Evolutionary conservation across 1,140 invertebrate genomes (phyloP).

Genomic region (Pantala flavescens): DNA sequence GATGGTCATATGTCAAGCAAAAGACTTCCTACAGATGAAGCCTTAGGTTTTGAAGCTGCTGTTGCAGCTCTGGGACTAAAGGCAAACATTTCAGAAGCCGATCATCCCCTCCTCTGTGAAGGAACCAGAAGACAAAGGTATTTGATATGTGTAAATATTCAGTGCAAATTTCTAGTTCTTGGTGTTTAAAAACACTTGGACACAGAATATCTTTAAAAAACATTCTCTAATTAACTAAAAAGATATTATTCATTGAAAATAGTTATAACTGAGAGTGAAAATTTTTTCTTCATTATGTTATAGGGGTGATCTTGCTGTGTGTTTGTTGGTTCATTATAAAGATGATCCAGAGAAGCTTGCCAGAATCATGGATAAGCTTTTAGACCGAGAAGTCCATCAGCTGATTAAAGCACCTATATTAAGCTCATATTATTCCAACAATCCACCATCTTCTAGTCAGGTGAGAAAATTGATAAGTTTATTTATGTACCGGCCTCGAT

Average conservation of each 20-base stretch:
- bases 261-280: background rate
- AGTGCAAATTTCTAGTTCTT: too few species aligned
- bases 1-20: conserved; percentile 22
- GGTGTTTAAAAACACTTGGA: too few species aligned
- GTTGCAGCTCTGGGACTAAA: conserved; percentile 90
- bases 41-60: conserved; percentile 90
- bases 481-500: too few species aligned
- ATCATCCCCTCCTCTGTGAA: conserved; percentile 94
- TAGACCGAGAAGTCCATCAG: conserved; percentile 74
- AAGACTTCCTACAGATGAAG: conserved; percentile 57
- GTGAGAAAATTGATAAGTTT: conserved; percentile 23
- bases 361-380: conserved; percentile 88
- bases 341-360: conserved; percentile 84
- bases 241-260: background rate
- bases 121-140: conserved; percentile 79
- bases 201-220: too few species aligned
- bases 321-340: conserved; percentile 86
- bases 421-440: conserved; percentile 67
- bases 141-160: too few species aligned
- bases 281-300: conserved; percentile 22
- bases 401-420: conserved; percentile 70
- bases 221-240: too few species aligned
- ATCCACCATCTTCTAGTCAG: conserved; percentile 57
- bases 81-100: conserved; percentile 93
- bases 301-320: conserved; percentile 81